A percentile compares a stretch with the other conserved stretches of the same genome.
Evolutionary conservation across 1,140 invertebrate genomes (phyloP).

Genomic region (Drosophila busckii): DNA sequence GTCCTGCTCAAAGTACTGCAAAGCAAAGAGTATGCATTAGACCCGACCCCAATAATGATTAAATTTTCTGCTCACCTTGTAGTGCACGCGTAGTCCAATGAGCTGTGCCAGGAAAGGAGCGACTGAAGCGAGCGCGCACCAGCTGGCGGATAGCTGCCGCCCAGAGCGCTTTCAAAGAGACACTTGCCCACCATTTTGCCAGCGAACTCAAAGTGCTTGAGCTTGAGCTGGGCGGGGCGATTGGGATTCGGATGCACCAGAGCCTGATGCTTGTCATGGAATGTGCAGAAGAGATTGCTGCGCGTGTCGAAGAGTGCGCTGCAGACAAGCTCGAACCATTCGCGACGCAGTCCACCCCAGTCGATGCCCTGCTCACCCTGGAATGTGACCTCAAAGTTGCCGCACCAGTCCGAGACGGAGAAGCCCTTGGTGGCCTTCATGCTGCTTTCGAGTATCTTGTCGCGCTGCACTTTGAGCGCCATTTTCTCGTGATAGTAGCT

Average conservation of each 20-base stretch:
- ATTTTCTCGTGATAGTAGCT: slow-evolving; percentile 92
- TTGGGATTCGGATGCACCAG: slow-evolving; percentile 93
- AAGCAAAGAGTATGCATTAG: not conserved
- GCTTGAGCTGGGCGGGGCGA: slow-evolving; percentile 86
- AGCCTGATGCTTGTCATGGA: slow-evolving; percentile 90
- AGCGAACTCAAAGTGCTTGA: slow-evolving; percentile 96
- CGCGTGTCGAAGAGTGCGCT: slow-evolving; percentile 91
- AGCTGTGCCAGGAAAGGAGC: slow-evolving; percentile 97
- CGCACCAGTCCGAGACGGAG: slow-evolving; percentile 92
- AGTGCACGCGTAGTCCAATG: slow-evolving; percentile 93
- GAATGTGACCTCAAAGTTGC: slow-evolving; percentile 95
- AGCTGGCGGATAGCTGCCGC: slow-evolving; percentile 92
- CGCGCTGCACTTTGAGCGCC: slow-evolving; percentile 88
- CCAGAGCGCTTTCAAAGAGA: slow-evolving; percentile 91
- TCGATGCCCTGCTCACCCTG: slow-evolving; percentile 95
- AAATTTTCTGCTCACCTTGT: slow-evolving; percentile 82
- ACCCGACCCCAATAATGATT: slow-evolving; percentile 68
- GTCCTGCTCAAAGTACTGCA: slow-evolving; percentile 94
- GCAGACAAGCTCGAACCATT: slow-evolving; percentile 96
- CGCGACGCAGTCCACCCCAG: slow-evolving; percentile 94
- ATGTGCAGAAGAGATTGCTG: slow-evolving; percentile 90
- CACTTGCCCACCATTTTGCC: slow-evolving; percentile 91
- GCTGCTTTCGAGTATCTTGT: slow-evolving; percentile 89
- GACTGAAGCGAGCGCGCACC: slow-evolving; percentile 92
- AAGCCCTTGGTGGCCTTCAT: slow-evolving; percentile 89